Evolutionary conservation across 1,140 invertebrate species (phyloP).

Genomic region (Megalonaias nervosa): DNA sequence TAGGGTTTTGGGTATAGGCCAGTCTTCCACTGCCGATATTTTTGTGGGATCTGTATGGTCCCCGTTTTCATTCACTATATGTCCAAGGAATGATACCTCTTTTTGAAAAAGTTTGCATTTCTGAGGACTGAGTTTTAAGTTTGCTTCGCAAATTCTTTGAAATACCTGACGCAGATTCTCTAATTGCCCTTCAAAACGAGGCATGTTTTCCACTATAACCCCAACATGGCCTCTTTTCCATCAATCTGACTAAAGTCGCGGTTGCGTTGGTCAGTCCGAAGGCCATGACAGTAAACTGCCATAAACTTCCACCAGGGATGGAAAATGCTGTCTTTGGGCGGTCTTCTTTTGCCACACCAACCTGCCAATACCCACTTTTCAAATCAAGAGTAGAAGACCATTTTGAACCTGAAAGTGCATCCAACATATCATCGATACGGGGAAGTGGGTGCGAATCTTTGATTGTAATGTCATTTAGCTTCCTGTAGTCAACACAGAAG

Average conservation of each 20-base stretch:
- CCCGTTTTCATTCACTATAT: constrained; percentile 1
- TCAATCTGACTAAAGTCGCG: no score
- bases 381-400: constrained; percentile 33
- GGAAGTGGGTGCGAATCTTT: constrained; percentile 28
- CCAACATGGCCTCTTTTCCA: no score
- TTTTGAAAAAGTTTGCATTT: constrained; percentile 2
- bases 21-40: not conserved
- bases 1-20: not conserved
- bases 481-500: constrained; percentile 26
- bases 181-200: no score
- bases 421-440: constrained; percentile 35
- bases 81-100: constrained; percentile 5
- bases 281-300: no score
- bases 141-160: no score
- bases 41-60: not conserved
- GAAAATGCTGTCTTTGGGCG: constrained; percentile 60
- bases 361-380: constrained; percentile 61
- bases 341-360: constrained; percentile 58
- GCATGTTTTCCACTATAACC: no score
- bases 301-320: no score
- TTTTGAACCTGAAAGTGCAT: constrained; percentile 31
- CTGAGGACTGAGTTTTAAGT: no score
- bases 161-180: no score
- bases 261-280: no score
- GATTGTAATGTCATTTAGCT: constrained; percentile 6